A percentile compares a stretch with the other conserved stretches of the same genome.
phyloP scores from a whole-genome alignment of 2,113 vertebrate genomes.

The Cinclus cinclus region DNA sequence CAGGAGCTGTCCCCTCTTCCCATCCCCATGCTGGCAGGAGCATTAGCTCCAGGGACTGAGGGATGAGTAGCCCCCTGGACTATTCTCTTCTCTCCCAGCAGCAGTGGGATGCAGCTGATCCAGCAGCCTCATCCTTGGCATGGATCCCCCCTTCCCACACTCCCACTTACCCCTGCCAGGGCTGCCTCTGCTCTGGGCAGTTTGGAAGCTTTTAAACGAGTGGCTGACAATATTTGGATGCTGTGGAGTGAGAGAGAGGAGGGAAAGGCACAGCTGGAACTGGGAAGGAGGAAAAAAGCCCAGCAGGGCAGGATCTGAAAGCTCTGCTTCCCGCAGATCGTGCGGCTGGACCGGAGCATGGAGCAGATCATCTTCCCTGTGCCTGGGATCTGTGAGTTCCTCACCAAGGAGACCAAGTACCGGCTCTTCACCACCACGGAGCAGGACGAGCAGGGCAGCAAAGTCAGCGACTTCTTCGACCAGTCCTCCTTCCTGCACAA shows the following conservation, averaged over 20 bases:
- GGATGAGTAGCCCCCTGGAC: neutral
- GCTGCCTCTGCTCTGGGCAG: neutral
- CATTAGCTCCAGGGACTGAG: neutral
- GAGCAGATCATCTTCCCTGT: conserved; percentile 97
- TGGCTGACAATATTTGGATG: neutral
- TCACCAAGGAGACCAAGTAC: conserved; percentile 92
- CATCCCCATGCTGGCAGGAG: neutral
- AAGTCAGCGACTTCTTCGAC: conserved; percentile 97
- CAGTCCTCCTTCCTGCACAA: conserved; percentile 94
- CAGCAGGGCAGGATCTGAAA: neutral
- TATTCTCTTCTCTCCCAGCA: neutral
- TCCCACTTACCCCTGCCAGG: neutral
- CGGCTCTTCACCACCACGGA: conserved; percentile 93
- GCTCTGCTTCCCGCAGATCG: conserved; percentile 78
- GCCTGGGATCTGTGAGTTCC: conserved; percentile 92
- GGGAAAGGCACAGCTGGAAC: neutral
- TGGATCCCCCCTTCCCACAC: neutral
- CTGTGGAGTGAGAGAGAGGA: neutral
- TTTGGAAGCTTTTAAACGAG: accelerated
- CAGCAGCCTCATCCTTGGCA: neutral
- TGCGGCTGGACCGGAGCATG: conserved; percentile 95
- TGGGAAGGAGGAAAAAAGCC: neutral
- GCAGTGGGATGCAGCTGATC: neutral
- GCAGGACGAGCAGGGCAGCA: conserved; percentile 97
- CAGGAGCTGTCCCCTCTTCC: neutral